Percentiles rank a stretch among this genome's conserved stretches.
These are phyloP conservation scores for Nysson spinosus DNA, from an alignment of 2,888 invertebrate genomes.

Conservation along the genomic window DNA sequence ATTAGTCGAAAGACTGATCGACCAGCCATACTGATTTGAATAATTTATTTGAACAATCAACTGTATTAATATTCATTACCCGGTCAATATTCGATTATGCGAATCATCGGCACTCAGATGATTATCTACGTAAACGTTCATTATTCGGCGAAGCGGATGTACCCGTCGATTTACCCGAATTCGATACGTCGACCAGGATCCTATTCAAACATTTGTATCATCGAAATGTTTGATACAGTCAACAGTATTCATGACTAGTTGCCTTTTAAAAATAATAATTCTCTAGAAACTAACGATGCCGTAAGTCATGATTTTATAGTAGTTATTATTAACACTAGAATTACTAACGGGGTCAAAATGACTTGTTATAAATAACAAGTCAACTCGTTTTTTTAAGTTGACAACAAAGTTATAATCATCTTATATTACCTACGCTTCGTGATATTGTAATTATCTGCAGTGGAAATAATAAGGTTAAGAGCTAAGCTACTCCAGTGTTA, in stretches of 20 bases:
- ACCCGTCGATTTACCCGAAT: conserved; percentile 40
- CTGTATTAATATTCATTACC: conserved; percentile 57
- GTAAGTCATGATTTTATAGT: no score
- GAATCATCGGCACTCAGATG: conserved; percentile 50
- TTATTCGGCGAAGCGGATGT: conserved; percentile 38
- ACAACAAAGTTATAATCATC: no score
- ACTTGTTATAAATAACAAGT: no score
- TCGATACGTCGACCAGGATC: conserved; percentile 4
- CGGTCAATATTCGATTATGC: conserved; percentile 45
- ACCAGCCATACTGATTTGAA: conserved; percentile 35
- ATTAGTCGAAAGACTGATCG: conserved; percentile 44
- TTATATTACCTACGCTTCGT: no score
- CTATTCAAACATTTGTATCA: conserved; percentile 37
- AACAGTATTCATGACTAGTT: background rate
- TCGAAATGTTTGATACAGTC: conserved; percentile 9
- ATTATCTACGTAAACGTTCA: conserved; percentile 53
- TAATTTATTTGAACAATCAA: conserved; percentile 54
- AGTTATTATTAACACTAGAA: no score
- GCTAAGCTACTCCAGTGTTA: no score
- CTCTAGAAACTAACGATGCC: no score
- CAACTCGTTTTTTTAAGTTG: no score
- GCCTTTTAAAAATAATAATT: no score
- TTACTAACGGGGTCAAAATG: no score
- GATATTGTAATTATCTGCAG: no score
- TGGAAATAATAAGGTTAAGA: no score